Conservation (phyloP, 2,113 vertebrate genomes). For the Saguinus imperator region DNA sequence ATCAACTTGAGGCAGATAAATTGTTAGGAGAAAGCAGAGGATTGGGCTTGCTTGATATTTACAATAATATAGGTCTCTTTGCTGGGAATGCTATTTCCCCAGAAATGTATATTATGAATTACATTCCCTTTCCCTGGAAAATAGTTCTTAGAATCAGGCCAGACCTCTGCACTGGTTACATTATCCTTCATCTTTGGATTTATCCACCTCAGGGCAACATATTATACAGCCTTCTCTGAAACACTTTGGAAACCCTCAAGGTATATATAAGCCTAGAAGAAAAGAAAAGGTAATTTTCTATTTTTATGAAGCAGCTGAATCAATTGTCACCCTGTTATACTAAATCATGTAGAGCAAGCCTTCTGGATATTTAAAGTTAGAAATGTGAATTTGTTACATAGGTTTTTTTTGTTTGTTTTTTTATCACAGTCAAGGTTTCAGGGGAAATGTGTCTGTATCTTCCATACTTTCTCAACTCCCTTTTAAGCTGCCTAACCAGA, state of each 20-base stretch:
- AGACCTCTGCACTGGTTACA: constrained; percentile 46
- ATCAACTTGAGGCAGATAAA: constrained; percentile 72
- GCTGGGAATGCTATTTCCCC: constrained; percentile 36
- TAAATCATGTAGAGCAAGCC: constrained; percentile 47
- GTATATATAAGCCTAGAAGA: constrained; percentile 26
- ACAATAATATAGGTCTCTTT: constrained; percentile 69
- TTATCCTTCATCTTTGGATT: constrained; percentile 57
- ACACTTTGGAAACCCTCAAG: neutral
- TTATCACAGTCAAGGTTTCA: neutral
- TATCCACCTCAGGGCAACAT: constrained; percentile 17
- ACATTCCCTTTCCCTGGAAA: constrained; percentile 62
- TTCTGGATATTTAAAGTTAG: constrained; percentile 37
- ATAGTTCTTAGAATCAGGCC: constrained; percentile 39
- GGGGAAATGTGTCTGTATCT: neutral
- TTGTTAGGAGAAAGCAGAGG: constrained; percentile 58
- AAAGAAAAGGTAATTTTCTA: constrained; percentile 51
- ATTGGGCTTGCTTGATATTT: constrained; percentile 60
- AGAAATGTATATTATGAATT: constrained; percentile 60
- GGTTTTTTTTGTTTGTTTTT: constrained; percentile 24
- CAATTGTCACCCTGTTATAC: constrained; percentile 50
- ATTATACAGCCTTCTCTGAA: constrained; percentile 4
- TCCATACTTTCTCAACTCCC: neutral
- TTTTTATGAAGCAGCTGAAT: constrained; percentile 62
- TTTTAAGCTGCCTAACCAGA: neutral
- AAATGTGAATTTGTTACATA: constrained; percentile 5